These are phyloP conservation scores for Astyanax mexicanus DNA, from an alignment of 2,797 vertebrate species.

Conservation along the genomic window DNA sequence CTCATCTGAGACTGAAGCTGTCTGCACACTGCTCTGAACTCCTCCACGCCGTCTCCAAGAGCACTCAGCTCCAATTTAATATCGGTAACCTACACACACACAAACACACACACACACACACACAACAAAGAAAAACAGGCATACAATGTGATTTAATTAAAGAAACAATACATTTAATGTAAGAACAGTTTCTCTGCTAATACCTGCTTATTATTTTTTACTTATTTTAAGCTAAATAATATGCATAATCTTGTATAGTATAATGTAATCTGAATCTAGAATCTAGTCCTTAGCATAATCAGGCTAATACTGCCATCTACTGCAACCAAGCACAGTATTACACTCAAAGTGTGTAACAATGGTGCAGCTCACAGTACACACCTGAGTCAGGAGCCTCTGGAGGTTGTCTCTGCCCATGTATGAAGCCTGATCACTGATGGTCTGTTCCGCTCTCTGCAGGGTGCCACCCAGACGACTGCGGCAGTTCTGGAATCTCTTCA, in stretches of 20 bases:
- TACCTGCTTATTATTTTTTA: too few species aligned
- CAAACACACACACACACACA: constrained; percentile 10
- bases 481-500: constrained; percentile 88
- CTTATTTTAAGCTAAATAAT: too few species aligned
- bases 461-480: constrained; percentile 76
- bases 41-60: constrained; percentile 82
- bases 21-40: constrained; percentile 86
- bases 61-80: constrained; percentile 84
- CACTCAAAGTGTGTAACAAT: background rate
- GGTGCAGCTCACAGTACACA: constrained; percentile 52
- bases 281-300: background rate
- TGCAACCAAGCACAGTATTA: background rate
- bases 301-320: constrained; percentile 52
- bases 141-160: background rate
- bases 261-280: background rate
- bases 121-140: background rate
- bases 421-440: constrained; percentile 81
- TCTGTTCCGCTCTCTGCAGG: constrained; percentile 86
- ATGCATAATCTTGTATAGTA: background rate
- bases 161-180: background rate
- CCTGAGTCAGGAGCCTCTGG: constrained; percentile 82
- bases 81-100: constrained; percentile 78
- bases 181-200: too few species aligned
- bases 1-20: constrained; percentile 88
- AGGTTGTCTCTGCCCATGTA: constrained; percentile 92